Evolutionary conservation across 2,888 invertebrate species (phyloP).

Genomic region (Latrodectus hesperus): DNA sequence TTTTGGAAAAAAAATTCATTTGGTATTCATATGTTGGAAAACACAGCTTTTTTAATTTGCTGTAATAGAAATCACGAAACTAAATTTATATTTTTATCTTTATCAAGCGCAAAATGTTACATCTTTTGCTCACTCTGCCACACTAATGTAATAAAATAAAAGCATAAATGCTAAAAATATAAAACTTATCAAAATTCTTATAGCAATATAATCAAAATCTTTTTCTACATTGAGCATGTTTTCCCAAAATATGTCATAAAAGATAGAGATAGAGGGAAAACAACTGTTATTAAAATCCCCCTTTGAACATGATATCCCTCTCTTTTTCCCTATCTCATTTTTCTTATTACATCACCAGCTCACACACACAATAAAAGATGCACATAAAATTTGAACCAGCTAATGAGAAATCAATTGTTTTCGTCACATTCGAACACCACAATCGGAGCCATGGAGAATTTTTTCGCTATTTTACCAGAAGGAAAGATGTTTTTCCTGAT

Average conservation of each 20-base stretch:
- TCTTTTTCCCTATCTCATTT: not conserved
- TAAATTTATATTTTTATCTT: too few relatives aligned
- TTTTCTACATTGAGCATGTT: not conserved
- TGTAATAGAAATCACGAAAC: too few relatives aligned
- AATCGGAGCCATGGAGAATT: not conserved
- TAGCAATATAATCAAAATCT: too few relatives aligned
- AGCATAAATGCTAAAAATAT: too few relatives aligned
- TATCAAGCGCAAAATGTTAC: too few relatives aligned
- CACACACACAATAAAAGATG: constrained; percentile 4
- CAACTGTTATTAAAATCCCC: not conserved
- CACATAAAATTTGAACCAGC: constrained; percentile 17
- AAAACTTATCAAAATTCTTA: too few relatives aligned
- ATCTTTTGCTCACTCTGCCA: too few relatives aligned
- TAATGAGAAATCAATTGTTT: constrained; percentile 54
- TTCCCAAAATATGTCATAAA: not conserved
- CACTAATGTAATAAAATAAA: too few relatives aligned
- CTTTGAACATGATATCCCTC: not conserved
- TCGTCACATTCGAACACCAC: constrained; percentile 6
- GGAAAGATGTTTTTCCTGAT: not conserved
- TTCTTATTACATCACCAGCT: not conserved
- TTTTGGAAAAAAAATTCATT: too few relatives aligned
- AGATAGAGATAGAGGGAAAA: not conserved
- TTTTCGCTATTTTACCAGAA: not conserved
- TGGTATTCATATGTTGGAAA: too few relatives aligned
- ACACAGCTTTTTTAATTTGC: too few relatives aligned